phyloP scores from a whole-genome alignment of 2,113 vertebrate species.

The Hippocampus guttulatus region DNA sequence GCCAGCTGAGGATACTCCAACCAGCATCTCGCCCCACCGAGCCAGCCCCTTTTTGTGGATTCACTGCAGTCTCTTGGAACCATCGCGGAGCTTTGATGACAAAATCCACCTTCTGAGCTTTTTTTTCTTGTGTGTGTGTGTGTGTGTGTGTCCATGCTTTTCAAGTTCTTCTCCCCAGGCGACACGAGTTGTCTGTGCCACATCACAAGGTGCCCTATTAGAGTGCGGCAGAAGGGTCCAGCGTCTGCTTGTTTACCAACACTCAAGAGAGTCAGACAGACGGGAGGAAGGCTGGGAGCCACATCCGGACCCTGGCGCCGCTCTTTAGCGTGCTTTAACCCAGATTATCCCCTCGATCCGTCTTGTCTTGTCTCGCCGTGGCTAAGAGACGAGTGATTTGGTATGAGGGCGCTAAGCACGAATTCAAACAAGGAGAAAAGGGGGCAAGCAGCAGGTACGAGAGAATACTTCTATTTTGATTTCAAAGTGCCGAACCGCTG shows the following conservation, averaged over 20 bases:
- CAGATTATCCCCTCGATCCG: constrained; percentile 69
- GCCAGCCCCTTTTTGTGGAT: constrained; percentile 35
- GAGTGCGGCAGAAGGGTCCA: constrained; percentile 64
- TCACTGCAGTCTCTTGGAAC: constrained; percentile 54
- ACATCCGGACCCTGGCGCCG: constrained; percentile 35
- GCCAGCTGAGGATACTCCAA: constrained; percentile 63
- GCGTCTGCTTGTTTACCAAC: constrained; percentile 58
- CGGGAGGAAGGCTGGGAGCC: constrained; percentile 34
- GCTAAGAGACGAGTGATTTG: constrained; percentile 47
- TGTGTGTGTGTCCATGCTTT: constrained; percentile 35
- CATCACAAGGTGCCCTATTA: constrained; percentile 67
- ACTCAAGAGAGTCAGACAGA: constrained; percentile 47
- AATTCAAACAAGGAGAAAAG: constrained; percentile 45
- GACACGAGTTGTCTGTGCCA: constrained; percentile 65
- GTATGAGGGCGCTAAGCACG: constrained; percentile 55
- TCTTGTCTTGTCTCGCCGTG: constrained; percentile 34
- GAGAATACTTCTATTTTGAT: no score
- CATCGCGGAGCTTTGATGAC: constrained; percentile 66
- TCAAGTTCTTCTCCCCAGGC: constrained; percentile 67
- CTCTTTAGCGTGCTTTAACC: constrained; percentile 52
- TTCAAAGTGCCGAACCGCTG: no score
- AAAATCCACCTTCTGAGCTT: constrained; percentile 70
- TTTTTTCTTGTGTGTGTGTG: constrained; percentile 6
- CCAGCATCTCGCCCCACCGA: constrained; percentile 47
- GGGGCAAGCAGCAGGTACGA: background rate